Evolutionary conservation across 2,888 invertebrate species (phyloP), one percentile per base, ranked within the genome.

Genomic region (Diarsia rubi): DNA sequence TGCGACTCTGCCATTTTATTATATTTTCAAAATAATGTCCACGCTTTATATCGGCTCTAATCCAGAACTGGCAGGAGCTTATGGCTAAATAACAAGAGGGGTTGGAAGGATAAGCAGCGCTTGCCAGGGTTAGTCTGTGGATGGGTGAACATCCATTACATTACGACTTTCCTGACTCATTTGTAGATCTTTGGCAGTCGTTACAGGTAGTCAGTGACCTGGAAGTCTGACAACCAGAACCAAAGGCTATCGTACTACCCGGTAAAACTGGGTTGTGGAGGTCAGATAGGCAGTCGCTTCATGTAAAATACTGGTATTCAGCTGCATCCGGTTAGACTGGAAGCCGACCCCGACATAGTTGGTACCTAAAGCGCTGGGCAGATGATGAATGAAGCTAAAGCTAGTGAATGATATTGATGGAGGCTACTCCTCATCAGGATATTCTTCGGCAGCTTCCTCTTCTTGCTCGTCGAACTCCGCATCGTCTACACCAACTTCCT

Each of bases 401-500:
- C 16, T 57, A 27, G 16, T 19, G 27, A 57, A 8, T 57, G 57
- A 57, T 27, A 27, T 27, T 27, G 14, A 14, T 14, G 37, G 19
- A 52, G n/a, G 24, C 77, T 88, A 88, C 79, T 93, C 91, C 79
- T 95, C 93, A 16, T 94, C 94, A 0, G 90, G 81, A 52, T 93
- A 93, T 16, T 94, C 94, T 69, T 95, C 94, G 3, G 87, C 91
- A 0, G 92, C 91, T 77, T 96, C 82, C 24, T 82, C 97, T 77
- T 97, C 97, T 85, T 97, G 97, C 60, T 97, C 97, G 47, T 97
- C 97, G 75, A 97, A 97, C 75, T 97, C 97, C 9, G 94, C 96
- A 64, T 97, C 97, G 74, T 97, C 97, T 0, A 97, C 97, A 0
- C 97, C 97, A 1, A 97, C 97, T 86, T 97, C 97, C 97, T 97